phyloP scores from a whole-genome alignment of 2,888 invertebrate genomes.

The Caenorhabditis parvicauda region DNA sequence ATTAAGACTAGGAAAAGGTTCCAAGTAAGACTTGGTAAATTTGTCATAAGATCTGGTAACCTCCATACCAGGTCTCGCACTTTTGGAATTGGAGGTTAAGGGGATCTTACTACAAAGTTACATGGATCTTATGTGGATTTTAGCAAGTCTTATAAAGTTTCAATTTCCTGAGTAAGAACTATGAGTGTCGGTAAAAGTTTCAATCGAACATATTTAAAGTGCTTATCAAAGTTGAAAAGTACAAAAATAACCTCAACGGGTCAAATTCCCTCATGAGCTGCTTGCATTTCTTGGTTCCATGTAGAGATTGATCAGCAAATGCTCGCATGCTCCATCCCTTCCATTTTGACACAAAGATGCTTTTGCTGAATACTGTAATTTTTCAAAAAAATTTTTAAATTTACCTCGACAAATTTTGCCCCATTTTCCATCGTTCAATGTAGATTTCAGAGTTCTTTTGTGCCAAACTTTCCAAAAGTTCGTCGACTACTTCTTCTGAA shows the following conservation, averaged over 20 bases:
- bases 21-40: no score
- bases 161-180: no score
- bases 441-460: constrained; percentile 93
- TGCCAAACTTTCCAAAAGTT: constrained; percentile 80
- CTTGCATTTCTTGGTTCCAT: constrained; percentile 78
- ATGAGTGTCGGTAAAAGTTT: not conserved
- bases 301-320: constrained; percentile 82
- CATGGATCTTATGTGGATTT: no score
- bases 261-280: constrained; percentile 79
- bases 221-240: not conserved
- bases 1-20: no score
- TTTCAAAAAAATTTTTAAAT: not conserved
- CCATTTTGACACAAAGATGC: constrained; percentile 74
- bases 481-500: constrained; percentile 71
- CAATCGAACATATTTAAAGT: not conserved
- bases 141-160: no score
- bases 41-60: no score
- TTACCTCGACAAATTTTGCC: no score
- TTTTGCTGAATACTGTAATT: not conserved
- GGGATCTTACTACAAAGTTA: no score
- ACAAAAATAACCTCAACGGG: constrained; percentile 59
- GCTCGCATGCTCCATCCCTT: constrained; percentile 73
- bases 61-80: no score
- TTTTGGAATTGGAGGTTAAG: no score
- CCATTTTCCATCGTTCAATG: constrained; percentile 73